phyloP scores from a whole-genome alignment of 1,140 invertebrate species.

The Aphidius gifuensis region DNA sequence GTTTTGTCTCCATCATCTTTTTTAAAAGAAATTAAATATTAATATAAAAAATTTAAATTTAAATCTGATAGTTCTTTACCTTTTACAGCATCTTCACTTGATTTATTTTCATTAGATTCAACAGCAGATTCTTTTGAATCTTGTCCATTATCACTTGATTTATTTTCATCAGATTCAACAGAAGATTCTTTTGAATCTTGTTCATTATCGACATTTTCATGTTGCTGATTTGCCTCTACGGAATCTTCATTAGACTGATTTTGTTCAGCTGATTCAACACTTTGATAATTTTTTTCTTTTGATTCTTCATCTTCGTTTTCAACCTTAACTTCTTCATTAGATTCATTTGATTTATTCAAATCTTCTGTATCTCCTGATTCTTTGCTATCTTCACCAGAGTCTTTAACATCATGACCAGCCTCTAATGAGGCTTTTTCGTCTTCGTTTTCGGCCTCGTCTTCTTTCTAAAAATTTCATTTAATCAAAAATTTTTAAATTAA shows the following conservation, averaged over 20 bases:
- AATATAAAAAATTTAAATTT: constrained; percentile 6
- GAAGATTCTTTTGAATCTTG: constrained; percentile 10
- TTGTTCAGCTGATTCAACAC: not conserved
- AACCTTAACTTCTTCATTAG: constrained; percentile 16
- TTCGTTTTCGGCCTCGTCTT: constrained; percentile 20
- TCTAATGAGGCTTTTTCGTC: constrained; percentile 15
- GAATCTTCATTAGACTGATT: constrained; percentile 3
- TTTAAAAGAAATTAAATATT: constrained; percentile 8
- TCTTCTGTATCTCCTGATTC: not conserved
- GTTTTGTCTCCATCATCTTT: constrained; percentile 39
- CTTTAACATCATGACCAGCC: constrained; percentile 5
- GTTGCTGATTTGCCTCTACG: constrained; percentile 1
- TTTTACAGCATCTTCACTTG: constrained; percentile 39
- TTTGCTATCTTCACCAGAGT: constrained; percentile 3
- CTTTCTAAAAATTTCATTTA: constrained; percentile 2
- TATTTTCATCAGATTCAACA: constrained; percentile 6
- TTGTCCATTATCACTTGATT: not conserved
- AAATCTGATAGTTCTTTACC: constrained; percentile 27
- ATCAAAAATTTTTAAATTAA: too few species aligned
- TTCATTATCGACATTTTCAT: not conserved
- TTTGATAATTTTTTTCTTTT: constrained; percentile 17
- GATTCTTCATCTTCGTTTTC: constrained; percentile 13
- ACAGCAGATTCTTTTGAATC: constrained; percentile 10
- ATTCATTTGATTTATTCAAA: constrained; percentile 12
- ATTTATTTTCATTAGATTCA: constrained; percentile 32